These are phyloP conservation scores for Polyergus mexicanus DNA, from an alignment of 1,140 invertebrate genomes.

Conservation along the genomic window DNA sequence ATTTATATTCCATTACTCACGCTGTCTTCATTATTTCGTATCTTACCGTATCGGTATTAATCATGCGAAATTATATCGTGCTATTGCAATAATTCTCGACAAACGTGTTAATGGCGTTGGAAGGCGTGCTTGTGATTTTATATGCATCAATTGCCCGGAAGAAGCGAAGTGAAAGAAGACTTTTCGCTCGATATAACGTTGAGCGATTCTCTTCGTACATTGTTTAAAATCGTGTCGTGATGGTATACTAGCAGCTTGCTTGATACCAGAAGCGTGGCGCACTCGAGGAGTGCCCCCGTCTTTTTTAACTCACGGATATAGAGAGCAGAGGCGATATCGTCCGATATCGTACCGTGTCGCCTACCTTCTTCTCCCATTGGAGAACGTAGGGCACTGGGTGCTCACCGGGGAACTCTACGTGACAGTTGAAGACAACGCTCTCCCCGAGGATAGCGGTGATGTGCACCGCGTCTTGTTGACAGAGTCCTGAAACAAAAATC, in stretches of 20 bases:
- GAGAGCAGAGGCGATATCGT: slow-evolving; percentile 89
- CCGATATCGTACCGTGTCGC: slow-evolving; percentile 95
- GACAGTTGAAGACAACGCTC: slow-evolving; percentile 98
- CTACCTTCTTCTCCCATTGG: slow-evolving; percentile 99
- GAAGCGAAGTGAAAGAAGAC: slow-evolving; percentile 45
- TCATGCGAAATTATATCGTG: slow-evolving; percentile 14
- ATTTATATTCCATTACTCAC: slow-evolving; percentile 6
- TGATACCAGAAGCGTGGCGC: slow-evolving; percentile 81
- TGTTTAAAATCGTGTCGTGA: slow-evolving; percentile 41
- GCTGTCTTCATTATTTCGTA: slow-evolving; percentile 9
- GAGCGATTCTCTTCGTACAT: slow-evolving; percentile 67
- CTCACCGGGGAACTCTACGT: slow-evolving; percentile 97
- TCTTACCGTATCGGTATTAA: background rate
- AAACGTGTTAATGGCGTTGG: slow-evolving; percentile 30
- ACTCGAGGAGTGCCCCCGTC: slow-evolving; percentile 81
- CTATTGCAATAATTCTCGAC: slow-evolving; percentile 6
- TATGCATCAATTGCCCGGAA: slow-evolving; percentile 40
- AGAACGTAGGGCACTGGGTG: slow-evolving; percentile 98
- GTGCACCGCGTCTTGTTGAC: slow-evolving; percentile 96
- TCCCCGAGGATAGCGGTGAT: slow-evolving; percentile 98
- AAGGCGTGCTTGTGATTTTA: slow-evolving; percentile 36
- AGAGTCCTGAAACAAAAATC: slow-evolving; percentile 86
- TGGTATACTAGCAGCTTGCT: slow-evolving; percentile 54
- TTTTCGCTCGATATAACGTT: slow-evolving; percentile 35
- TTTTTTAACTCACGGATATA: slow-evolving; percentile 87